phyloP scores from a whole-genome alignment of 1,140 invertebrate species.

The Diprion similis region DNA sequence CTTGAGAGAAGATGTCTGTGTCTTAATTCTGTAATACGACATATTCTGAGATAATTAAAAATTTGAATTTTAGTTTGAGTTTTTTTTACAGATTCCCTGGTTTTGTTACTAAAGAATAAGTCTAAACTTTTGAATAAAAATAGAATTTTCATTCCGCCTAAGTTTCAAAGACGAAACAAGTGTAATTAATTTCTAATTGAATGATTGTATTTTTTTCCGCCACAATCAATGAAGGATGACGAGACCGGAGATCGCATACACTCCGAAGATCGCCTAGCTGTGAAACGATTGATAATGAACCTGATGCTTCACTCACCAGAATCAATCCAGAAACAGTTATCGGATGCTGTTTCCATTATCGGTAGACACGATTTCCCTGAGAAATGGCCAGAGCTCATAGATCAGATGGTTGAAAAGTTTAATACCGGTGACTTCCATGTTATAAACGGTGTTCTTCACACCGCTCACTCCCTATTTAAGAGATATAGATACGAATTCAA shows the following conservation, averaged over 20 bases:
- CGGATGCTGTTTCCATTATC: conserved; percentile 95
- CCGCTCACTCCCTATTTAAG: conserved; percentile 95
- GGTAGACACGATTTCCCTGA: conserved; percentile 93
- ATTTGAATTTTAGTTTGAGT: too few species aligned
- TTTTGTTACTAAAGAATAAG: too few species aligned
- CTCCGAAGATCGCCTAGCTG: conserved; percentile 74
- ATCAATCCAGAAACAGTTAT: conserved; percentile 91
- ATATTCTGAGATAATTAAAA: too few species aligned
- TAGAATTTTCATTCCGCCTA: too few species aligned
- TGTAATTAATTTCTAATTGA: too few species aligned
- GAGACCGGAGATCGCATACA: conserved; percentile 84
- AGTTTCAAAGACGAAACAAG: too few species aligned
- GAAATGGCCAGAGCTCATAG: conserved; percentile 91
- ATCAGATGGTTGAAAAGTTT: conserved; percentile 93
- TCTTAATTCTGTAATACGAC: too few species aligned
- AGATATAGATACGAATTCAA: conserved; percentile 96
- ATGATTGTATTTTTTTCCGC: too few species aligned
- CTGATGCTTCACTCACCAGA: conserved; percentile 93
- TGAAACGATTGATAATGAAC: conserved; percentile 89
- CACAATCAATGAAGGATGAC: conserved; percentile 68
- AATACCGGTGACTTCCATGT: conserved; percentile 90
- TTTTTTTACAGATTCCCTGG: too few species aligned
- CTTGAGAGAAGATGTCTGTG: too few species aligned
- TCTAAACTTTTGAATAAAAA: too few species aligned
- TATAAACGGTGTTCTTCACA: conserved; percentile 94